Evolutionary conservation across 2,113 vertebrate genomes (phyloP).

Genomic region (Paraplagusia blochii): DNA sequence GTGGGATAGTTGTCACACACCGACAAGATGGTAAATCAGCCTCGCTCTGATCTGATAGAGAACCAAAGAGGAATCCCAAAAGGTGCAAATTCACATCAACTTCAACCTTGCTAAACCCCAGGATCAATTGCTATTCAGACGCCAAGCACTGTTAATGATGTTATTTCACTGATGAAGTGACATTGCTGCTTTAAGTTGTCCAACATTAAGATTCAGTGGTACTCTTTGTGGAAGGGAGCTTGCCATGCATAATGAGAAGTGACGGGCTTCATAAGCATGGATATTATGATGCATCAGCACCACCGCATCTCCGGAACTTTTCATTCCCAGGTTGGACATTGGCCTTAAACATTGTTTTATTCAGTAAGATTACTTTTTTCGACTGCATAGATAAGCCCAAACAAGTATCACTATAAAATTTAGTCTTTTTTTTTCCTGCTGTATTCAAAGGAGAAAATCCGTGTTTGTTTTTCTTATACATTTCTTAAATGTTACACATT

Average conservation of each 20-base stretch:
- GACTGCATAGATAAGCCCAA: neutral
- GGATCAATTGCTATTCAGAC: conserved; percentile 61
- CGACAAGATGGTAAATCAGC: conserved; percentile 26
- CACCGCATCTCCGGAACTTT: conserved; percentile 32
- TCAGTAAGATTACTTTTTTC: conserved; percentile 13
- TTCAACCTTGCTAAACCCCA: conserved; percentile 51
- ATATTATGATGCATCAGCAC: conserved; percentile 62
- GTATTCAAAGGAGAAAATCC: too few species aligned
- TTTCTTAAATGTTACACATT: too few species aligned
- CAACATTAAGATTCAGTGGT: conserved; percentile 67
- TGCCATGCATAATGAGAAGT: conserved; percentile 63
- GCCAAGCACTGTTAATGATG: conserved; percentile 59
- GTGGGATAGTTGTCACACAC: conserved; percentile 17
- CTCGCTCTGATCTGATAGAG: conserved; percentile 58
- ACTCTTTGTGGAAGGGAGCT: conserved; percentile 39
- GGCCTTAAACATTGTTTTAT: conserved; percentile 15
- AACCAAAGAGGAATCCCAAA: conserved; percentile 24
- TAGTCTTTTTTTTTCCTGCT: neutral
- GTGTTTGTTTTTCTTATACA: too few species aligned
- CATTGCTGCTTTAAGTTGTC: conserved; percentile 49
- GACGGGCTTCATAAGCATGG: conserved; percentile 68
- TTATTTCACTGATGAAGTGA: conserved; percentile 69
- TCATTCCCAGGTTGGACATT: conserved; percentile 33
- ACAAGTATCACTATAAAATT: too few species aligned
- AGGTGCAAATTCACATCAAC: conserved; percentile 47